Evolutionary conservation across 2,888 invertebrate genomes (phyloP), one percentile per base, ranked within the genome.

Genomic region (Protodeltote pygarga): DNA sequence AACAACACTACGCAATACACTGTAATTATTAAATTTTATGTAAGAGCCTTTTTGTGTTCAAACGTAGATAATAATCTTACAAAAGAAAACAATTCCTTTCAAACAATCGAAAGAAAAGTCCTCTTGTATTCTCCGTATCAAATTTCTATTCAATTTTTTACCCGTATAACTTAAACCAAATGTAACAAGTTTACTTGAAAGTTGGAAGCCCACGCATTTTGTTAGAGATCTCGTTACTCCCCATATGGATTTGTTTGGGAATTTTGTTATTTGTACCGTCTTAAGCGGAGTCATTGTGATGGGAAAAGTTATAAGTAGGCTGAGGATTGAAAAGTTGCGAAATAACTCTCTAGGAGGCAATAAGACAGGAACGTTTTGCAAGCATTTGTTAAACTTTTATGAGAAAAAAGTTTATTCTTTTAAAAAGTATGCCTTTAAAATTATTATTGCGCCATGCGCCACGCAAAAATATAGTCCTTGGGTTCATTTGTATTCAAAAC

Each of bases 261-360:
- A 73, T 80, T 77, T 73, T 72, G 74, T 82, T 86, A 83, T 83
- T 84, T 83, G 83, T 84, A 82, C 79, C 79, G 73, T 79, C 79
- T 80, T 81, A 83, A 83, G 76, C 75, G 71, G 66, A 80, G 75
- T 81, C 81, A 81, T 79, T 77, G 77, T 83, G 83, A 87, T 87
- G 82, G 84, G 79, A 85, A 87, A 87, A 87, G 85, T 87, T 87
- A 77, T 81, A 85, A 85, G 80, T 77, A 79, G 76, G 71, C 76
- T 62, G 67, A 79, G 81, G 79, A 85, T 83, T 85, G 83, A 76
- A 82, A 86, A 83, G 78, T 86, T 85, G 65, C 63, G 68, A 77
- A 77, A 81, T 83, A 82, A 80, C 77, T 83, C 78, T 76, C 73
- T 47, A 58, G 66, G 61, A 80, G 73, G 76, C 81, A 79, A 79